Conservation (phyloP, 2,888 invertebrate species). For the Lordiphosa andalusiaca region DNA sequence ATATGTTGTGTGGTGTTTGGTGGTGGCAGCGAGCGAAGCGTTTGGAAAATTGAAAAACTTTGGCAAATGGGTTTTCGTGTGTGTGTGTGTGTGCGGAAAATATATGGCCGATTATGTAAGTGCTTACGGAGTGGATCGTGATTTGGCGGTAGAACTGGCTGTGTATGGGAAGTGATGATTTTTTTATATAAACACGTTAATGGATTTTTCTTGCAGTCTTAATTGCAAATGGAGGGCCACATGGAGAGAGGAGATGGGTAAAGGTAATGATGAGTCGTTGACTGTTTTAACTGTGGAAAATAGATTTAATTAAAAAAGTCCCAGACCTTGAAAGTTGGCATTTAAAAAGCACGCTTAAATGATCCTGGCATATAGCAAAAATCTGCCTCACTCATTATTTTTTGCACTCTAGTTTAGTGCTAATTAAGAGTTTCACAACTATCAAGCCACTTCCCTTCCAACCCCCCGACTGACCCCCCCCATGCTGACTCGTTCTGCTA, state of each 20-base stretch:
- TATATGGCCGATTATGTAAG: conserved; percentile 62
- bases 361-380: too few species aligned
- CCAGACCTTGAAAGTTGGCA: too few species aligned
- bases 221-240: conserved; percentile 9
- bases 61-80: conserved; percentile 12
- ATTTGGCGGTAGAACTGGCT: conserved; percentile 33
- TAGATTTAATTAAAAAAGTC: too few species aligned
- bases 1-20: conserved; percentile 19
- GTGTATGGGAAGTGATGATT: conserved; percentile 26
- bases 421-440: not conserved
- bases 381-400: not conserved
- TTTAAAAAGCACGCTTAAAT: too few species aligned
- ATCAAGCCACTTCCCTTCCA: too few species aligned
- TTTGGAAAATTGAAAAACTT: conserved; percentile 65
- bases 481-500: not conserved
- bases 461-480: too few species aligned
- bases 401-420: not conserved
- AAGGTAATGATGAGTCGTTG: not conserved
- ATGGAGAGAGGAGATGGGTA: not conserved
- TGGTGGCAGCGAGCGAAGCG: conserved; percentile 23
- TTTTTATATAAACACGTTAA: conserved; percentile 48
- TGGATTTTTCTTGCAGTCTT: conserved; percentile 35
- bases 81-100: conserved; percentile 35
- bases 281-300: not conserved
- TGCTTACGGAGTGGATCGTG: conserved; percentile 46